Percentiles rank a stretch among this genome's conserved stretches.
Evolutionary conservation across 2,888 invertebrate genomes (phyloP).

Genomic region (Meiosimyza decipiens): DNA sequence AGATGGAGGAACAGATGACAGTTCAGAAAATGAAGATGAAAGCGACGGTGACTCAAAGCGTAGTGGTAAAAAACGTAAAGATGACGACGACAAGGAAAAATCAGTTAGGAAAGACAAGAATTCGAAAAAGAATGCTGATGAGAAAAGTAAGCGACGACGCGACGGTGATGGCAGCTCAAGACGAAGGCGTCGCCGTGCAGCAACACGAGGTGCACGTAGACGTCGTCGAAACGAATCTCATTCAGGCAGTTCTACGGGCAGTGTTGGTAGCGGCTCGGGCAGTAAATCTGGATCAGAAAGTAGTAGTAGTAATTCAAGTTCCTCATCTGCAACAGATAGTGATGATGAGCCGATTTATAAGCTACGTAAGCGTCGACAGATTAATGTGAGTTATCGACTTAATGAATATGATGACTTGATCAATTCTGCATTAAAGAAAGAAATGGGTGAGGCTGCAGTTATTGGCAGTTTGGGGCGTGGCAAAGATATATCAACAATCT

Average conservation of each 20-base stretch:
- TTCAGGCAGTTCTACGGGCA: slow-evolving; percentile 40
- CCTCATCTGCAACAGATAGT: slow-evolving; percentile 56
- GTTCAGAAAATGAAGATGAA: slow-evolving; percentile 32
- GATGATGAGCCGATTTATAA: slow-evolving; percentile 86
- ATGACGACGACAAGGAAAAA: slow-evolving; percentile 46
- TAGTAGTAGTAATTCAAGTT: slow-evolving; percentile 44
- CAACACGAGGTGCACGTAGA: slow-evolving; percentile 51
- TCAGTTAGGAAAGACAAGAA: slow-evolving; percentile 38
- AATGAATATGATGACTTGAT: slow-evolving; percentile 97
- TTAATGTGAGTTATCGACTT: slow-evolving; percentile 85
- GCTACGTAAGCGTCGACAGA: slow-evolving; percentile 81
- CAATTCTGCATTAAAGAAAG: slow-evolving; percentile 85
- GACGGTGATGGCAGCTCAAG: slow-evolving; percentile 45
- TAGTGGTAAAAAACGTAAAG: slow-evolving; percentile 37
- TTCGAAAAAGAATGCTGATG: slow-evolving; percentile 31
- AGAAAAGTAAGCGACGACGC: slow-evolving; percentile 60
- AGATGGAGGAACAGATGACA: slow-evolving; percentile 40
- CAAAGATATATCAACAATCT: slow-evolving; percentile 92
- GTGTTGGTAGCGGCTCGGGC: slow-evolving; percentile 47
- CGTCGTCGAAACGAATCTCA: slow-evolving; percentile 51
- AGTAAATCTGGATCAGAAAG: slow-evolving; percentile 51
- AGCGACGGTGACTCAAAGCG: slow-evolving; percentile 29
- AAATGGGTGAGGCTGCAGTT: slow-evolving; percentile 80
- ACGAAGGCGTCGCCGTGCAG: slow-evolving; percentile 53
- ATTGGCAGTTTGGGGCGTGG: slow-evolving; percentile 86